Evolutionary conservation across 2,888 invertebrate genomes (phyloP), one percentile per base, ranked within the genome.

Genomic region (Dryobota labecula): DNA sequence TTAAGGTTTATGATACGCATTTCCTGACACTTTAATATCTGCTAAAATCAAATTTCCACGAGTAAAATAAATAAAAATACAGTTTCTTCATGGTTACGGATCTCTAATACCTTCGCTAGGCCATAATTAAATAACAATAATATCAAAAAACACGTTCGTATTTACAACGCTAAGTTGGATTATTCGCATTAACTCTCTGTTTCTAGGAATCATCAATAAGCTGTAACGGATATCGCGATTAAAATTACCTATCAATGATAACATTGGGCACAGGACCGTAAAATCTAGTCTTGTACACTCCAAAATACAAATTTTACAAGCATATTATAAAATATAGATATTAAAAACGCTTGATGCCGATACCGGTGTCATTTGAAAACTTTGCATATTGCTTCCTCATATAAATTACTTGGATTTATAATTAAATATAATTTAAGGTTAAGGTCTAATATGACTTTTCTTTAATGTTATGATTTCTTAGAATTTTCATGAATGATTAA

Each of bases 171-270:
- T 71, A 72, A 80, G 66, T 82, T 67, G 86, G 84, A 86, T 86
- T 82, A 84, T 73, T 82, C 76, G 83, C 70, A 79, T 84, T 86
- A 86, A 72, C 65, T 82, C 80, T 70, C 43, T n/a, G 66, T 82
- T 84, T 84, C 84, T 86, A 67, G 72, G 84, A 84, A 84, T 78
- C 47, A 8, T 74, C 53, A 79, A 74, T 84, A 84, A 86, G 86
- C 84, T 84, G 86, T 69, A 18, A 65, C 30, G 78, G 56, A 80
- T 84, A 84, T 86, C 86, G 86, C 84, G 84, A 84, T 84, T 84
- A 84, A 75, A 82, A 69, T 68, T 84, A 78, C 82, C 86, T 84
- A 78, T 78, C 80, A 61, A 67, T 63, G 84, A 84, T 84, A 84
- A 84, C 76, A 81, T 66, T 80, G 75, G 61, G 36, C 41, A 71